Evolutionary conservation across 1,140 invertebrate species (phyloP).

Genomic region (Drosophila yakuba): DNA sequence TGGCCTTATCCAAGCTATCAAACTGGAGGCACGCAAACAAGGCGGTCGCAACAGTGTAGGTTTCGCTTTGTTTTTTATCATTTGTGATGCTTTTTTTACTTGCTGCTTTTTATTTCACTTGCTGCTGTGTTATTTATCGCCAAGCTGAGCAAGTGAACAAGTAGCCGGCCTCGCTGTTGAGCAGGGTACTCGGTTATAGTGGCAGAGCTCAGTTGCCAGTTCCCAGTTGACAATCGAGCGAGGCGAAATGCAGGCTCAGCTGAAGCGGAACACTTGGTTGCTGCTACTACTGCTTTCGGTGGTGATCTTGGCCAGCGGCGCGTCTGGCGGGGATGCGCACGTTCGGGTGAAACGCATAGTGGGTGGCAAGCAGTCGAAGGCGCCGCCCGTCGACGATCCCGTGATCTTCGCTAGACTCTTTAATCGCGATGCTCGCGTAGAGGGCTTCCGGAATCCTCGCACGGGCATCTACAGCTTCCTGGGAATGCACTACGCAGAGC

Average conservation of each 20-base stretch:
- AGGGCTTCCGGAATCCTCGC: constrained; percentile 85
- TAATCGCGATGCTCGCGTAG: constrained; percentile 86
- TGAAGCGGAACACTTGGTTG: constrained; percentile 54
- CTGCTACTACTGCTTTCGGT: constrained; percentile 1
- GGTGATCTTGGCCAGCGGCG: constrained; percentile 44
- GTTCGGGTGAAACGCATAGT: constrained; percentile 86
- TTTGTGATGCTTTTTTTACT: constrained; percentile 14
- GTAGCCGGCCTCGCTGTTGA: constrained; percentile 47
- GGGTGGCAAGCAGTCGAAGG: constrained; percentile 85
- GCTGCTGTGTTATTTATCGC: constrained; percentile 45
- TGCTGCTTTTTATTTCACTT: constrained; percentile 4
- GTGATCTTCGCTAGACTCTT: constrained; percentile 86
- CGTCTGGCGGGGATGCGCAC: constrained; percentile 20
- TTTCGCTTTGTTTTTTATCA: constrained; percentile 34
- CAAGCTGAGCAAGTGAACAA: constrained; percentile 53
- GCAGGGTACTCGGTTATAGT: constrained; percentile 5
- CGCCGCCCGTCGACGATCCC: constrained; percentile 87
- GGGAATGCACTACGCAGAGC: constrained; percentile 89
- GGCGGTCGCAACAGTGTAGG: constrained; percentile 25
- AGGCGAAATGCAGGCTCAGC: constrained; percentile 52
- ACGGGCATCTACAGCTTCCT: constrained; percentile 87
- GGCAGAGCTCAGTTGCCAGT: constrained; percentile 56
- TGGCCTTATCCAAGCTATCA: constrained; percentile 37
- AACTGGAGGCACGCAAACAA: constrained; percentile 36
- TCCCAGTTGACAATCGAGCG: constrained; percentile 61